phyloP scores from a whole-genome alignment of 2,888 invertebrate species.

The Venustoraphidia nigricollis region DNA sequence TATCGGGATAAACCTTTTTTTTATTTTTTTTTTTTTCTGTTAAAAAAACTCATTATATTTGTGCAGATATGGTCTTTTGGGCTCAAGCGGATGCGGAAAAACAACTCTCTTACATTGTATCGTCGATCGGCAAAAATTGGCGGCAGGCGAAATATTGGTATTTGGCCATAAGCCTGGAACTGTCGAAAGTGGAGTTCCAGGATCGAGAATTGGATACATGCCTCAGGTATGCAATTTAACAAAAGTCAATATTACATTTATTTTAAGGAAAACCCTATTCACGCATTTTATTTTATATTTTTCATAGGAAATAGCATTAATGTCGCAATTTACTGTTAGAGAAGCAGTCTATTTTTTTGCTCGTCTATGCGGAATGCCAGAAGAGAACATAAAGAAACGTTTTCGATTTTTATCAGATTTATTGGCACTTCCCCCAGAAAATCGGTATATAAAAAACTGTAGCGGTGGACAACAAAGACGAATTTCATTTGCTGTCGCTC shows the following conservation, averaged over 20 bases:
- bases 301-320: constrained; percentile 59
- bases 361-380: constrained; percentile 62
- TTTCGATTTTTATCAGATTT: constrained; percentile 53
- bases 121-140: constrained; percentile 58
- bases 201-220: constrained; percentile 71
- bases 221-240: constrained; percentile 45
- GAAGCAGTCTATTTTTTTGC: constrained; percentile 82
- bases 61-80: constrained; percentile 68
- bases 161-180: constrained; percentile 53
- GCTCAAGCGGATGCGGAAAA: constrained; percentile 83
- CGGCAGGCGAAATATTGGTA: constrained; percentile 59
- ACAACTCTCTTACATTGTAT: constrained; percentile 76
- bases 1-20: background rate
- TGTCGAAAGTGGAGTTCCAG: constrained; percentile 49
- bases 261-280: background rate
- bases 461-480: constrained; percentile 86
- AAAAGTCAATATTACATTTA: background rate
- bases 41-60: constrained; percentile 1
- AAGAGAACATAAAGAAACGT: constrained; percentile 44
- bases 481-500: constrained; percentile 75
- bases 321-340: constrained; percentile 63
- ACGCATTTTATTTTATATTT: constrained; percentile 1
- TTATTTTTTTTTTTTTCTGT: background rate
- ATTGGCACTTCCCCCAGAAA: constrained; percentile 57
- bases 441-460: constrained; percentile 48